These are phyloP conservation scores for Heliconius himera DNA, from an alignment of 1,140 invertebrate species.

Conservation along the genomic window DNA sequence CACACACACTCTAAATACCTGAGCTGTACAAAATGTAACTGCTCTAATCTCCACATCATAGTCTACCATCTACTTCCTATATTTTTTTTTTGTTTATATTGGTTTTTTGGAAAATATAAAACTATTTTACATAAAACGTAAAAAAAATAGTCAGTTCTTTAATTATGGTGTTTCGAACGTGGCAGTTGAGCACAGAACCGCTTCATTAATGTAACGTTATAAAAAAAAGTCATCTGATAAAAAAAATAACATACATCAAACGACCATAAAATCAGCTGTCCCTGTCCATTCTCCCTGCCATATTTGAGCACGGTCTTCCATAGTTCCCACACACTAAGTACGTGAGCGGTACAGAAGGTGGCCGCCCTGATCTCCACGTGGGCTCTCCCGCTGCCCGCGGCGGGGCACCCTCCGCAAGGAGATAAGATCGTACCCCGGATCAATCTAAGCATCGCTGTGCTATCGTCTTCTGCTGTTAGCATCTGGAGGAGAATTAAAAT, in stretches of 20 bases:
- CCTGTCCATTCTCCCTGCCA: conserved; percentile 45
- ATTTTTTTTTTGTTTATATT: too few relatives aligned
- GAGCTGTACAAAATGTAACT: too few relatives aligned
- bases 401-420: conserved; percentile 45
- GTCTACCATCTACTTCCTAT: too few relatives aligned
- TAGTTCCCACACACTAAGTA: conserved; percentile 49
- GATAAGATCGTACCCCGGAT: conserved; percentile 60
- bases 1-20: too few relatives aligned
- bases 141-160: too few relatives aligned
- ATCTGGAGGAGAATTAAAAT: conserved; percentile 45
- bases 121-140: too few relatives aligned
- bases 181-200: too few relatives aligned
- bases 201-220: too few relatives aligned
- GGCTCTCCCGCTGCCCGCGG: conserved; percentile 47
- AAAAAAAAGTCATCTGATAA: not conserved
- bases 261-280: conserved; percentile 39
- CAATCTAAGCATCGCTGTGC: conserved; percentile 63
- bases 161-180: too few relatives aligned
- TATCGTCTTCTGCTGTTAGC: conserved; percentile 70
- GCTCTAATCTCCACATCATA: too few relatives aligned
- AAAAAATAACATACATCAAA: conserved; percentile 52
- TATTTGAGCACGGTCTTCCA: conserved; percentile 55
- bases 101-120: too few relatives aligned
- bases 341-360: conserved; percentile 67
- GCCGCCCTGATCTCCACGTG: conserved; percentile 64